Evolutionary conservation across 1,140 invertebrate species (phyloP), one percentile per base, ranked within the genome.

Genomic region (Hermetia illucens): DNA sequence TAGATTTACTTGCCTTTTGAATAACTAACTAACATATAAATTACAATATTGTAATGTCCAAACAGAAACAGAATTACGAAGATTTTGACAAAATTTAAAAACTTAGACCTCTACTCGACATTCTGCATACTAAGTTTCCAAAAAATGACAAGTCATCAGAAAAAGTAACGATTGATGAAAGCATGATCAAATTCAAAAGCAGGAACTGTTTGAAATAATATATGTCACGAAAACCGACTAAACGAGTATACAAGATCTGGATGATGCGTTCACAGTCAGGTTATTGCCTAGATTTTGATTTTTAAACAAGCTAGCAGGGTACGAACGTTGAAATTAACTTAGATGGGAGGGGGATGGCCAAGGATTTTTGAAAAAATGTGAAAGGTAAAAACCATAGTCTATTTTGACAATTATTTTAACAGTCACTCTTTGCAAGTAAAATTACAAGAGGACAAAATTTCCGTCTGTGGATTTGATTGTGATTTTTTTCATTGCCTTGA

Each of bases 171-270:
- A 19, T 34, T 16, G 33, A 34, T 12, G 33, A 34, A 15, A 15
- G n/a, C 5, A 10, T 34, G 33, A 34, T 34, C n/a, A 34, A 34
- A 19, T 34, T 34, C 18, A 34, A 34, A 19, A 20, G 33, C 5
- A 15, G 33, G n/a, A 34, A 20, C 18, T 34, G 18, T 19, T 34
- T 34, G 33, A 34, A 34, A 20, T 15, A 36, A 16, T 36, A 36
- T 21, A 36, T 36, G 34, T 22, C 34, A 20, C 21, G 24, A 22
- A 36, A 36, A n/a, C 19, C 34, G 9, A 36, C 19, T n/a, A 36
- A 36, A 36, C 8, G 19, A 15, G 2, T 12, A 15, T 21, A 36
- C 21, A 36, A 36, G 21, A 22, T 36, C 5, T 36, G 34, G 34
- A 36, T 20, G 13, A 36, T 22, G 19, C 24, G 34, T 21, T 20